phyloP scores from a whole-genome alignment of 1,140 invertebrate species.

The Triops longicaudatus region DNA sequence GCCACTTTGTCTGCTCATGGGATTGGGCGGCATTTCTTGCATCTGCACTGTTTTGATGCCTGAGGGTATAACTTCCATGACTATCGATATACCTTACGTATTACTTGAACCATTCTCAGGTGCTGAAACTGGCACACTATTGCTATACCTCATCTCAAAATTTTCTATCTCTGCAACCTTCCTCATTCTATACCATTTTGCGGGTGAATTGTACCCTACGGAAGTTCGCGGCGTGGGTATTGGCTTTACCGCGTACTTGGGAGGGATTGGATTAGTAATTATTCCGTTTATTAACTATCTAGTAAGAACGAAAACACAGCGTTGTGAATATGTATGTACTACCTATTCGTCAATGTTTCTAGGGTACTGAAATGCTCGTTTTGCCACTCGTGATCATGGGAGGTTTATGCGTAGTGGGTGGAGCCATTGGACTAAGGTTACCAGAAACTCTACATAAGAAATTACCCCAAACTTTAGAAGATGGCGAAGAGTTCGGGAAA shows the following conservation, averaged over 20 bases:
- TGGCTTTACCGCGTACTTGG: slow-evolving; percentile 79
- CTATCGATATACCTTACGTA: neutral
- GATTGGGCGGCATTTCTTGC: slow-evolving; percentile 66
- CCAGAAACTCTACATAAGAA: slow-evolving; percentile 71
- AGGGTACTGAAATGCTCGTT: slow-evolving; percentile 75
- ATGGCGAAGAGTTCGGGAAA: slow-evolving; percentile 80
- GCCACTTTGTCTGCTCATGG: slow-evolving; percentile 74
- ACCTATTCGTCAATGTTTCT: slow-evolving; percentile 30
- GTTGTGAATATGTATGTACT: too few relatives aligned
- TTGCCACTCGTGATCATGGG: slow-evolving; percentile 72
- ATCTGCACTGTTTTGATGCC: slow-evolving; percentile 71
- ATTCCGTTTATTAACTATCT: slow-evolving; percentile 85
- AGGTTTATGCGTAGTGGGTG: slow-evolving; percentile 63
- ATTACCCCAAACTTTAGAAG: slow-evolving; percentile 71
- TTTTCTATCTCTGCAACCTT: slow-evolving; percentile 84
- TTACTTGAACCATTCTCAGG: slow-evolving; percentile 49
- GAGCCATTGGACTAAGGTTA: slow-evolving; percentile 62
- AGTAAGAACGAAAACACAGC: slow-evolving; percentile 48
- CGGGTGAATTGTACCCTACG: slow-evolving; percentile 79
- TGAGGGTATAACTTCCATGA: slow-evolving; percentile 44
- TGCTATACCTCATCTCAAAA: slow-evolving; percentile 76
- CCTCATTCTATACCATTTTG: slow-evolving; percentile 81
- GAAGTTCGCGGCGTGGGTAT: slow-evolving; percentile 75
- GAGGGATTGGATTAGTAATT: slow-evolving; percentile 73
- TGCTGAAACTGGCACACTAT: slow-evolving; percentile 58